These are phyloP conservation scores for Rhamphomyia laevipes DNA, from an alignment of 2,888 invertebrate genomes.

Conservation along the genomic window DNA sequence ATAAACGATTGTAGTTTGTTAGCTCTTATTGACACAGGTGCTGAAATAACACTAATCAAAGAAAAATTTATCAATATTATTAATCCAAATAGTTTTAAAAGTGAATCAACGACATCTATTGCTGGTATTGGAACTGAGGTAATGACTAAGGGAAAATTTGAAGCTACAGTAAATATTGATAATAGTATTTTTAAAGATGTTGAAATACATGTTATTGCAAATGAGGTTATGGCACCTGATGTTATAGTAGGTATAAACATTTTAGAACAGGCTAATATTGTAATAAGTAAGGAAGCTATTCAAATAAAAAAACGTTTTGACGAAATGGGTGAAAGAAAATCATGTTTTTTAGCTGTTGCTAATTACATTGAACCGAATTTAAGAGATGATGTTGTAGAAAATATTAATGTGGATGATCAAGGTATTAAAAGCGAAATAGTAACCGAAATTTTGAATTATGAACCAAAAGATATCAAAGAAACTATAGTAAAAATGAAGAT, in stretches of 20 bases:
- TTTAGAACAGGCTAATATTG: not conserved
- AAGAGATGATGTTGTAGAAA: not conserved
- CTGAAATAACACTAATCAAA: slow-evolving; percentile 8
- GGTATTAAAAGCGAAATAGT: not conserved
- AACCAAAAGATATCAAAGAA: not conserved
- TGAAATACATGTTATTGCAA: slow-evolving; percentile 1
- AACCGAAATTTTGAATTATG: not conserved
- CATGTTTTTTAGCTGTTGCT: not conserved
- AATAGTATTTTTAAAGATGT: not conserved
- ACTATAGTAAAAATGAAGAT: not conserved
- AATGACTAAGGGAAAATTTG: not conserved
- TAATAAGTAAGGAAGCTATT: not conserved
- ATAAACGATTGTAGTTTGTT: slow-evolving; percentile 1
- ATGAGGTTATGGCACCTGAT: not conserved
- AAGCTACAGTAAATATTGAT: not conserved
- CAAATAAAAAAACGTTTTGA: slow-evolving; percentile 7
- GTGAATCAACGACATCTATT: not conserved
- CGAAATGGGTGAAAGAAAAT: not conserved
- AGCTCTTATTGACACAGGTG: slow-evolving; percentile 11
- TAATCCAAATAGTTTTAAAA: not conserved
- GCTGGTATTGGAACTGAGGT: slow-evolving; percentile 2
- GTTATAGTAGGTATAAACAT: slow-evolving; percentile 5
- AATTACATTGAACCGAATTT: not conserved
- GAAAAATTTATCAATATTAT: slow-evolving; percentile 1
- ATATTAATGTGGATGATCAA: not conserved